Evolutionary conservation across 2,113 vertebrate species (phyloP), one percentile per base, ranked within the genome.

Genomic region (Andinoacara biseriatus): DNA sequence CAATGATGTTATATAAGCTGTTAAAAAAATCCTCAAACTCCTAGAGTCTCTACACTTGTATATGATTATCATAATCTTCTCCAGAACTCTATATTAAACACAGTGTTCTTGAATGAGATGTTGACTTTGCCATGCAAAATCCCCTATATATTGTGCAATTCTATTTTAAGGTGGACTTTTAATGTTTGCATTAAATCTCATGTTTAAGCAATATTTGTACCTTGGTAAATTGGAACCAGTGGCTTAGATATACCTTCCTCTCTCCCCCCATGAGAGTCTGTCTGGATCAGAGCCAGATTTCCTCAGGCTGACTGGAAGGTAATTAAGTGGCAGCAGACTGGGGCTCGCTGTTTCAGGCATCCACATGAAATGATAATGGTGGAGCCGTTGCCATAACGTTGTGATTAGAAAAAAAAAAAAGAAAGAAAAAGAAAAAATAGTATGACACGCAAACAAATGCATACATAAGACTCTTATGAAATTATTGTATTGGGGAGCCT

Each of bases 241-340:
- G 79, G 78, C 78, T 93, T 74, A 85, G 86, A 86, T 82, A 91
- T 75, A 83, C 81, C 11, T 24, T 72, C 76, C 78, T 76, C 72
- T 69, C 57, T 60, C 56, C 81, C 91, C 93, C 38, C 31, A 5
- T 31, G 90, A 91, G 91, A 92, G 75, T 76, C 69, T 81, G 67
- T 80, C 83, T 93, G 94, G 92, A 93, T 87, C 78, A 79, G 26
- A 90, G 92, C 93, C 92, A 94, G 88, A 89, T 85, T 90, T 87
- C 85, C 86, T 78, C 90, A 89, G 90, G 87, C 89, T 88, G 88
- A 91, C 87, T 90, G 82, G 83, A 90, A 90, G 92, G 85, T 95
- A 94, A 94, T 94, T 94, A 94, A 94, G 88, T 93, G 88, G 90
- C 92, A 93, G 91, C 86, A 92, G 92, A 92, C 82, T 92, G 87